Conservation (phyloP, 2,797 vertebrate genomes). For the Otus scops region DNA sequence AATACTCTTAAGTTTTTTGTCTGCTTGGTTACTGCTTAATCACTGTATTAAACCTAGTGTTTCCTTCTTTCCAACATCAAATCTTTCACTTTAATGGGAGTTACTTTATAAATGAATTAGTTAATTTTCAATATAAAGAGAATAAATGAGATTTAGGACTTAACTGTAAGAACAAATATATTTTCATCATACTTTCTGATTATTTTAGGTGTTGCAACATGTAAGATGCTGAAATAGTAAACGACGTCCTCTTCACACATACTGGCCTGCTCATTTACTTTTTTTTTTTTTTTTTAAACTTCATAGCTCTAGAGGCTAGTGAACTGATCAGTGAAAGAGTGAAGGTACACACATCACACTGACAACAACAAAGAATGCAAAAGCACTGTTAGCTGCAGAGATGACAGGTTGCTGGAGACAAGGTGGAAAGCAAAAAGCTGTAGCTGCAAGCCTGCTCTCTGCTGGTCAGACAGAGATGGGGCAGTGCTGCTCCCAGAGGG, state of each 20-base stretch:
- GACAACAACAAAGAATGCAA: slow-evolving; percentile 69
- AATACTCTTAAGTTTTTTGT: not conserved
- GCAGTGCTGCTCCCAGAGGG: not conserved
- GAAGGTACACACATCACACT: slow-evolving; percentile 64
- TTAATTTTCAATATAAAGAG: not conserved
- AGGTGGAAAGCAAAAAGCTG: slow-evolving; percentile 57
- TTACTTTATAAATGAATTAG: not conserved
- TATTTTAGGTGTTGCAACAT: not conserved
- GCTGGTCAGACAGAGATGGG: slow-evolving; percentile 28
- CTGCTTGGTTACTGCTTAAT: not conserved
- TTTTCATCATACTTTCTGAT: not conserved
- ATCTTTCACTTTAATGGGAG: not conserved
- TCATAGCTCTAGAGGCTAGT: not conserved
- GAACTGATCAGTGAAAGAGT: slow-evolving; percentile 50
- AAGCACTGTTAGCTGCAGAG: slow-evolving; percentile 67
- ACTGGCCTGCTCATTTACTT: not conserved
- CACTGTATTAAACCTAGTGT: not conserved
- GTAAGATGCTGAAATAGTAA: not conserved
- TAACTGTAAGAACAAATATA: not conserved
- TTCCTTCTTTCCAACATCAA: not conserved
- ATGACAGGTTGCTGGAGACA: slow-evolving; percentile 40
- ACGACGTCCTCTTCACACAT: not conserved
- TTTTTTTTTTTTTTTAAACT: not conserved
- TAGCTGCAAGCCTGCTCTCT: slow-evolving; percentile 59
- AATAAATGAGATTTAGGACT: not conserved